Base-by-base conservation (phyloP, 2,888 invertebrate species). In the Zygaena filipendulae region DNA sequence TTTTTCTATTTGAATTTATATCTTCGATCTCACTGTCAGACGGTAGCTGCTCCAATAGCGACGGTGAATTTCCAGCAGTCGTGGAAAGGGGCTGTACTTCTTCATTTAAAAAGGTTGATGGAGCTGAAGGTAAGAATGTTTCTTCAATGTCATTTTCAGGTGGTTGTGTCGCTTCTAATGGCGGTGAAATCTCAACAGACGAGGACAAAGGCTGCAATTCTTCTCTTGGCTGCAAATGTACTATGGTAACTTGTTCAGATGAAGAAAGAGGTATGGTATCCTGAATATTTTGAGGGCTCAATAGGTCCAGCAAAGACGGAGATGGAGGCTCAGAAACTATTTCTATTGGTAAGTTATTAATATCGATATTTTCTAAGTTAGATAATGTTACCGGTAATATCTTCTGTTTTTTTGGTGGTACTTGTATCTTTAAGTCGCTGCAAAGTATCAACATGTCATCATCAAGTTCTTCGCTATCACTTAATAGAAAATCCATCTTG, bases 1-100 rank as follows among this genome's bases (percentile, higher is more conserved):
- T 35, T 32, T 35, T 32, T 35, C 35, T 35, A 27, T 32, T 32
- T 21, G 25, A 23, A 32, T 35, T 32, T 25, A 32, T 16, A 29
- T 35, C 18, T 32, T 26, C 32, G 8, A 14, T 29, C 29, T 32
- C 35, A 32, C 22, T 22, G 22, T 32, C 30, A 16, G 25, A 25
- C 13, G 30, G 30, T 19, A 18, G 30, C 30, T 9, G 14, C 25
- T 25, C 30, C 19, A 30, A 30, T 10, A 9, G 14, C n/a, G 20
- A 25, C n/a, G 20, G n/a, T 18, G 13, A 14, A 20, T 23, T 25
- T 25, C 11, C 25, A 18, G 14, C 11, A 25, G 25, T 25, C 25
- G 25, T 25, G 8, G 25, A 25, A 9, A 19, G 7, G 4, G 25
- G 11, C 20, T 9, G 18, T 12, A 12, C 11, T 9, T 24, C 24